These are phyloP conservation scores for Theretra japonica DNA, from an alignment of 2,888 invertebrate species.

Conservation along the genomic window DNA sequence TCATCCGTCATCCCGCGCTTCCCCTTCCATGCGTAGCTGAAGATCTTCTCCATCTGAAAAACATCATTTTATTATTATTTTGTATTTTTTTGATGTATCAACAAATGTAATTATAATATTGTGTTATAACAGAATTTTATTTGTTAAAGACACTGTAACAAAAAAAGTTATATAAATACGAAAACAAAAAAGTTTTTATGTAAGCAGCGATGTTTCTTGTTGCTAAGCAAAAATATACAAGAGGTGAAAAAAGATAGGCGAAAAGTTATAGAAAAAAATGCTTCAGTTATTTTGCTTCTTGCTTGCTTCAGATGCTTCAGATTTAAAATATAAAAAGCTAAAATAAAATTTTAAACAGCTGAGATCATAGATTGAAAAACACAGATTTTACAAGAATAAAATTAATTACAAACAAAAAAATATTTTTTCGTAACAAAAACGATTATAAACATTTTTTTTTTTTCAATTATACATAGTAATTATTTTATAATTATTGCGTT, in stretches of 20 bases:
- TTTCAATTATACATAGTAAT: no score
- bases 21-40: conserved; percentile 95
- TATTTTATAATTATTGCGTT: no score
- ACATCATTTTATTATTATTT: background rate
- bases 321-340: no score
- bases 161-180: background rate
- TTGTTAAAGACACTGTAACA: background rate
- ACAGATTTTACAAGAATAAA: background rate
- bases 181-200: background rate
- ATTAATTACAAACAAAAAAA: background rate
- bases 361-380: background rate
- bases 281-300: no score
- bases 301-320: no score
- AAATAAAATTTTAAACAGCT: background rate
- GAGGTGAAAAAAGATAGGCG: background rate
- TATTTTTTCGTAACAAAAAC: background rate
- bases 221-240: background rate
- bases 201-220: background rate
- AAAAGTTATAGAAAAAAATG: background rate
- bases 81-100: background rate
- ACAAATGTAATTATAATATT: background rate
- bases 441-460: background rate
- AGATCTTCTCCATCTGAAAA: conserved; percentile 95
- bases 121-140: background rate
- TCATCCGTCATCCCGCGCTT: conserved; percentile 87